These are phyloP conservation scores for mouse (Mus musculus) DNA, from an alignment of 2,113 vertebrate species.

Conservation along the genomic window DNA sequence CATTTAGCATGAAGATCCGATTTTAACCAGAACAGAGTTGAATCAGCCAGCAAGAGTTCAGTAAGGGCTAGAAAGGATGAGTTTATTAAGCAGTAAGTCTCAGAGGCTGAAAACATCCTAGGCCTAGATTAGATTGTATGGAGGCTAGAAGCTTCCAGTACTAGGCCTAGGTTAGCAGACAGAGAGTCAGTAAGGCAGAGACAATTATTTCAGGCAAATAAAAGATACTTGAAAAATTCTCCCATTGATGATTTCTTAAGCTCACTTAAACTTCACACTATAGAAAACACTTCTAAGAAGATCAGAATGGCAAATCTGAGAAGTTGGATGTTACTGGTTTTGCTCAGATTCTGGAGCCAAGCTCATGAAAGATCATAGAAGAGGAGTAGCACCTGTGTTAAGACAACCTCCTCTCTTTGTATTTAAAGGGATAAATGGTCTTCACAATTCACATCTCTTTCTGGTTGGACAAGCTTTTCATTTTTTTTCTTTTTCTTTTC, in stretches of 20 bases:
- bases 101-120: too few species aligned
- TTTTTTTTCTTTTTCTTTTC: too few species aligned
- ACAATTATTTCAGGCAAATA: too few species aligned
- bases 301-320: not conserved
- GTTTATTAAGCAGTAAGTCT: too few species aligned
- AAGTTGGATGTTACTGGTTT: not conserved
- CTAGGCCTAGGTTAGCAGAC: too few species aligned
- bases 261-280: constrained; percentile 39
- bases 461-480: not conserved
- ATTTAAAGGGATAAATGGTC: constrained; percentile 38
- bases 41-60: too few species aligned
- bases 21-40: too few species aligned
- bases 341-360: not conserved
- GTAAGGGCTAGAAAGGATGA: too few species aligned
- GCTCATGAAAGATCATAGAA: constrained; percentile 12
- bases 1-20: too few species aligned
- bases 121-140: too few species aligned
- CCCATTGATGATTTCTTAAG: constrained; percentile 3
- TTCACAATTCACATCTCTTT: constrained; percentile 21
- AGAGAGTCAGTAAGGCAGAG: too few species aligned
- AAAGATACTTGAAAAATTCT: not conserved
- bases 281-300: not conserved
- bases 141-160: too few species aligned
- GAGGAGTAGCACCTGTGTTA: not conserved
- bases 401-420: not conserved